Evolutionary conservation across 2,113 vertebrate species (phyloP), one percentile per base, ranked within the genome.

Genomic region (Pituophis catenifer): DNA sequence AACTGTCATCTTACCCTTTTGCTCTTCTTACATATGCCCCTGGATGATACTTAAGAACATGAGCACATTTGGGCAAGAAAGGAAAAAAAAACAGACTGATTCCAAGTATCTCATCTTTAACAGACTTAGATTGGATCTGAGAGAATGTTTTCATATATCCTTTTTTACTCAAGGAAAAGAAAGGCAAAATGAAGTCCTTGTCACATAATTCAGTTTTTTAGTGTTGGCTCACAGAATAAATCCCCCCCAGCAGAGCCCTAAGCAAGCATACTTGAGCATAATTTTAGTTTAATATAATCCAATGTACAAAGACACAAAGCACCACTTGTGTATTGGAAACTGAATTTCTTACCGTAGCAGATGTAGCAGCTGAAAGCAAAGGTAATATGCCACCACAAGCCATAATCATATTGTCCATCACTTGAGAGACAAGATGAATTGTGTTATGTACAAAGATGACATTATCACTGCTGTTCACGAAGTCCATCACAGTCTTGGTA

Each of bases 341-440:
- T 0, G 7, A 92, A 94, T 89, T 95, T 95, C 99, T 98, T 97
- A 99, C 99, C 33, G 99, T 98, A 95, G 99, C 98, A 0, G 99
- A 99, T 1, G 99, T 99, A 94, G 99, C 99, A 90, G 99, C 99
- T 95, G 99, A 99, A 62, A 99, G 99, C 95, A 99, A 97, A 13
- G 99, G 99, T 94, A 99, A 97, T 96, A 99, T 99, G 89, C 99
- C 99, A 95, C 99, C 99, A 95, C 99, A 99, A 55, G 99, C 98
- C 99, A 99, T 99, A 97, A 99, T 98, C 97, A 99, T 98, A 96
- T 99, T 99, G 98, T 99, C 99, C 97, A 99, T 98, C 97, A 99
- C 98, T 97, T 99, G 99, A 96, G 99, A 99, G 97, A 99, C 98
- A 94, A 99, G 98, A 96, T 99, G 99, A 93, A 99, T 97, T 0